Percentiles rank a stretch among this genome's conserved stretches.
These are phyloP conservation scores for Syngnathus floridae DNA, from an alignment of 2,113 vertebrate genomes.

Conservation along the genomic window DNA sequence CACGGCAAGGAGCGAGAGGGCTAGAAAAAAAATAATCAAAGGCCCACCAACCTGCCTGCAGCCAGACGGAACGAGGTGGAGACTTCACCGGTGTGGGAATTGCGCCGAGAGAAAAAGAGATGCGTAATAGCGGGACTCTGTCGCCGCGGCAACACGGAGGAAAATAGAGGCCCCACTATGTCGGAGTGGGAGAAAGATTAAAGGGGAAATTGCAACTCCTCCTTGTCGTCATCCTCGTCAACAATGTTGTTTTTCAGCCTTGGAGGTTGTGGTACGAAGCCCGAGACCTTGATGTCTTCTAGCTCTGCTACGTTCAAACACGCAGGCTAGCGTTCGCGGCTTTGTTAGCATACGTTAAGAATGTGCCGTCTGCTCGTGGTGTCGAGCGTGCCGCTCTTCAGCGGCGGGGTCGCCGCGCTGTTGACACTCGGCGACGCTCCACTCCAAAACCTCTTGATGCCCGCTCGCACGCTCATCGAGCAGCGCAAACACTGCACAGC, in stretches of 20 bases:
- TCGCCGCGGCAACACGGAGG: slow-evolving; percentile 4
- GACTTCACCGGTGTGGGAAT: neutral
- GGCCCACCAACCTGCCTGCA: slow-evolving; percentile 6
- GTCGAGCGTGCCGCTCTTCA: neutral
- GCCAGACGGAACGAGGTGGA: slow-evolving; percentile 11
- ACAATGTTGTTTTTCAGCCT: slow-evolving; percentile 17
- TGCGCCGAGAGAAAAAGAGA: slow-evolving; percentile 1
- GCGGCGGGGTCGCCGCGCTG: neutral
- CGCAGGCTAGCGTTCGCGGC: neutral
- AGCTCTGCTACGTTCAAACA: no score
- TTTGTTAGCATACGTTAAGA: neutral
- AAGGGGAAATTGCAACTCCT: slow-evolving; percentile 18
- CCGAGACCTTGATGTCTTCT: no score
- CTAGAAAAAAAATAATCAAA: slow-evolving; percentile 31
- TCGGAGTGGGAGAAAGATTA: slow-evolving; percentile 26
- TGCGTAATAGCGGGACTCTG: slow-evolving; percentile 6
- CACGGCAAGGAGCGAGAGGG: slow-evolving; percentile 20
- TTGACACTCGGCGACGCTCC: neutral
- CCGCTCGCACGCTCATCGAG: neutral
- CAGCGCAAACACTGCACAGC: neutral
- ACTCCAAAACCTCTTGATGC: neutral
- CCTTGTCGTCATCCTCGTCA: neutral
- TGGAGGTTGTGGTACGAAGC: slow-evolving; percentile 10
- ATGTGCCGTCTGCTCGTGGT: neutral
- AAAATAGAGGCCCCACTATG: slow-evolving; percentile 16